Evolutionary conservation across 1,140 invertebrate genomes (phyloP).

Genomic region (Drosophila prosaltans): DNA sequence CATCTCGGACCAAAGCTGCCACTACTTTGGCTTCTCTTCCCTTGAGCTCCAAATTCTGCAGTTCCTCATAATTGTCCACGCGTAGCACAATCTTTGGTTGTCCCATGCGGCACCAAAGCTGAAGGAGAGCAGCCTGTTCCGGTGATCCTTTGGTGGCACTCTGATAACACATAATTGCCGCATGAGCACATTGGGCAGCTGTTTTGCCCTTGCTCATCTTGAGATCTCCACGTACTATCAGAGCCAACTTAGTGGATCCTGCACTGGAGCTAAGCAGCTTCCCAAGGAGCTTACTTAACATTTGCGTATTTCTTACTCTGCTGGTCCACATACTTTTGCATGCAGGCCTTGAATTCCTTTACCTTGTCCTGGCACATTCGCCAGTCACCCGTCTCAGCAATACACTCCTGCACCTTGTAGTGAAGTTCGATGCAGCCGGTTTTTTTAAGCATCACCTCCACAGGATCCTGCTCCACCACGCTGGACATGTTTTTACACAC

Average conservation of each 20-base stretch:
- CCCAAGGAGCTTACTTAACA: slow-evolving; percentile 66
- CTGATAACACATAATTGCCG: slow-evolving; percentile 88
- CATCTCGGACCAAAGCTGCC: slow-evolving; percentile 88
- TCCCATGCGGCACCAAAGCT: slow-evolving; percentile 87
- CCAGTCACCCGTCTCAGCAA: slow-evolving; percentile 94
- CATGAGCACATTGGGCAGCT: slow-evolving; percentile 93
- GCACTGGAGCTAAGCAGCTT: slow-evolving; percentile 51
- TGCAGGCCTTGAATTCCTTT: slow-evolving; percentile 90
- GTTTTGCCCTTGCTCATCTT: slow-evolving; percentile 92
- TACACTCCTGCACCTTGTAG: slow-evolving; percentile 94
- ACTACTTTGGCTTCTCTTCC: slow-evolving; percentile 86
- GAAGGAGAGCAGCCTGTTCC: slow-evolving; percentile 82
- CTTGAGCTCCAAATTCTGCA: slow-evolving; percentile 84
- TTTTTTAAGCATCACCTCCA: slow-evolving; percentile 92
- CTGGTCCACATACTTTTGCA: slow-evolving; percentile 85
- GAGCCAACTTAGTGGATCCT: slow-evolving; percentile 87
- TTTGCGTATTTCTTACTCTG: slow-evolving; percentile 77
- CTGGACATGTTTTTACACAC: slow-evolving; percentile 43
- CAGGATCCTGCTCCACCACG: slow-evolving; percentile 86
- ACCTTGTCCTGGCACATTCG: slow-evolving; percentile 93
- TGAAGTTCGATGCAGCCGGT: slow-evolving; percentile 94
- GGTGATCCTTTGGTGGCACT: slow-evolving; percentile 83
- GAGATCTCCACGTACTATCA: slow-evolving; percentile 90
- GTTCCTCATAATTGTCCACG: slow-evolving; percentile 84
- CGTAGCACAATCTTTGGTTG: slow-evolving; percentile 91